These are phyloP conservation scores for Drepana arcuata DNA, from an alignment of 1,140 invertebrate genomes.

Conservation along the genomic window DNA sequence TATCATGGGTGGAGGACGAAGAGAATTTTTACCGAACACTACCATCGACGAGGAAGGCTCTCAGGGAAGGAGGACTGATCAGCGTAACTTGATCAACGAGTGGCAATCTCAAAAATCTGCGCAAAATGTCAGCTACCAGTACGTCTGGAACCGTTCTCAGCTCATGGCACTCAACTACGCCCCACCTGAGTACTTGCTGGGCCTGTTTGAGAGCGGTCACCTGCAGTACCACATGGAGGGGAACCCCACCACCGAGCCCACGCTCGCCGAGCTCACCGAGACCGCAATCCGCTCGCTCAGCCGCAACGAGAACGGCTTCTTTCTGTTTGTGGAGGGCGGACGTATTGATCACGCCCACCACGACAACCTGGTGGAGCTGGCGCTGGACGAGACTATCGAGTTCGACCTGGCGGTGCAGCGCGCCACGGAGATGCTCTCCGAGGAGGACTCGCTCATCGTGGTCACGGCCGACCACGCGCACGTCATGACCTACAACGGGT, in stretches of 20 bases:
- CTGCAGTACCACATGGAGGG: slow-evolving; percentile 64
- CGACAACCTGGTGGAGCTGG: slow-evolving; percentile 77
- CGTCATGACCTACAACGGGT: slow-evolving; percentile 76
- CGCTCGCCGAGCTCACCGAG: slow-evolving; percentile 86
- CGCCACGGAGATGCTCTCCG: slow-evolving; percentile 68
- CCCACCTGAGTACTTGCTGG: slow-evolving; percentile 80
- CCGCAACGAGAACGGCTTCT: slow-evolving; percentile 87
- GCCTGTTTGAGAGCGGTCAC: slow-evolving; percentile 71
- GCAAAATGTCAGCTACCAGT: slow-evolving; percentile 78
- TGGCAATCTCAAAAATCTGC: slow-evolving; percentile 48
- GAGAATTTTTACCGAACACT: slow-evolving; percentile 76
- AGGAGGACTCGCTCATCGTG: slow-evolving; percentile 76
- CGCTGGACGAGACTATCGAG: slow-evolving; percentile 76
- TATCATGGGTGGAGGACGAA: slow-evolving; percentile 80
- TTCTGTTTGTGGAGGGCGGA: slow-evolving; percentile 90
- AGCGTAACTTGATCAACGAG: slow-evolving; percentile 62
- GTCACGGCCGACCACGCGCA: slow-evolving; percentile 82
- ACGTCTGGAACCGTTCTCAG: slow-evolving; percentile 78
- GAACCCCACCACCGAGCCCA: slow-evolving; percentile 74
- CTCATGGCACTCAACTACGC: slow-evolving; percentile 74
- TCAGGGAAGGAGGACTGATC: slow-evolving; percentile 75
- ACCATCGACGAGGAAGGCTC: slow-evolving; percentile 78
- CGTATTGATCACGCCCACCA: slow-evolving; percentile 90
- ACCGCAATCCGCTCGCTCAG: slow-evolving; percentile 84
- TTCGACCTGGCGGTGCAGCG: slow-evolving; percentile 73